Percentiles rank a stretch among this genome's conserved stretches.
These are phyloP conservation scores for Danionella cerebrum DNA, from an alignment of 2,113 vertebrate genomes.

Conservation along the genomic window DNA sequence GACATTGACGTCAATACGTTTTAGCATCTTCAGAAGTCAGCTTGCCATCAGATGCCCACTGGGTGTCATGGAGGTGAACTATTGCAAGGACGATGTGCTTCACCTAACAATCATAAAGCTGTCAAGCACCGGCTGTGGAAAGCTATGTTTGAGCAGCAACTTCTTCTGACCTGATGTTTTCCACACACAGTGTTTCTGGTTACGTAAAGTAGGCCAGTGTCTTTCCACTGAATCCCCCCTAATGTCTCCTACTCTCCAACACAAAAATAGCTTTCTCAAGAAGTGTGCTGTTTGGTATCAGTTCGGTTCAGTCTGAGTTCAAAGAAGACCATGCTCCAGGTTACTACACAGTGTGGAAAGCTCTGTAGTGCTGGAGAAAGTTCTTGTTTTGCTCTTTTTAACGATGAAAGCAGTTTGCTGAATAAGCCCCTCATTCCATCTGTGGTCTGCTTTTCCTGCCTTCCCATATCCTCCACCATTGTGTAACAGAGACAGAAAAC, in stretches of 20 bases:
- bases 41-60: no score
- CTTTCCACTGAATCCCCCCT: constrained; percentile 4
- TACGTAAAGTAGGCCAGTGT: constrained; percentile 14
- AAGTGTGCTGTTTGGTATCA: background rate
- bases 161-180: constrained; percentile 17
- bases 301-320: background rate
- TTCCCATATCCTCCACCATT: background rate
- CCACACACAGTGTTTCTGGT: background rate
- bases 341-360: no score
- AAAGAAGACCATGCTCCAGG: no score
- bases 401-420: no score
- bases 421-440: constrained; percentile 32
- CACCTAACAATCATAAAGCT: background rate
- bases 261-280: background rate
- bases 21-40: no score
- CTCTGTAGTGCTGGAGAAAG: background rate
- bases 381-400: background rate
- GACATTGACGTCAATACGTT: no score
- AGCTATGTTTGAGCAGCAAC: no score
- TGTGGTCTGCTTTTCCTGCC: background rate
- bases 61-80: no score
- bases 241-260: background rate
- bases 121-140: no score
- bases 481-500: background rate
- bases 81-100: no score